These are phyloP conservation scores for Lepus europaeus DNA, from an alignment of 2,113 vertebrate species.

Conservation along the genomic window DNA sequence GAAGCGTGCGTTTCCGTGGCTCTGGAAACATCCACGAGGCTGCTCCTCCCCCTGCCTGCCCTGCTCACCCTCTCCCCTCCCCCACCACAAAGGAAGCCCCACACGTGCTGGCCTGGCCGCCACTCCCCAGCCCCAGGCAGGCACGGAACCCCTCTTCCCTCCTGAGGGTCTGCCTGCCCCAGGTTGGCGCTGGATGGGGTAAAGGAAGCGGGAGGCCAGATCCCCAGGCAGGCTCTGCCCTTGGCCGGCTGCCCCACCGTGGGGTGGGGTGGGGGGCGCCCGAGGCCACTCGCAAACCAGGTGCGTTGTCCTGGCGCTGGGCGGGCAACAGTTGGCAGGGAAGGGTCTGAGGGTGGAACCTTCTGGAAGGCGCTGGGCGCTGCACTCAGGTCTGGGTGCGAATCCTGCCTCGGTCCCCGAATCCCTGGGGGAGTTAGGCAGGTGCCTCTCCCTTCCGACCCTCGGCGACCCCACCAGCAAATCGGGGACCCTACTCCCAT, in stretches of 20 bases:
- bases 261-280: too few relatives aligned
- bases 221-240: not conserved
- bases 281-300: too few relatives aligned
- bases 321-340: not conserved
- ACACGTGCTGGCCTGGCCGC: too few relatives aligned
- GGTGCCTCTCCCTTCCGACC: not conserved
- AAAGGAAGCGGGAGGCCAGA: not conserved
- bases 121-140: not conserved
- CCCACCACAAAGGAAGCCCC: not conserved
- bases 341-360: not conserved
- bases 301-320: too few relatives aligned
- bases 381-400: not conserved
- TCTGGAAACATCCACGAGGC: too few relatives aligned
- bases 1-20: not conserved
- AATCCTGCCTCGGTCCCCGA: not conserved
- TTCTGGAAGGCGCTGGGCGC: not conserved
- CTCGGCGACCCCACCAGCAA: not conserved
- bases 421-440: rapidly evolving
- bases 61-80: too few relatives aligned
- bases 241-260: not conserved
- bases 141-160: too few relatives aligned
- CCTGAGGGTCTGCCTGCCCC: too few relatives aligned
- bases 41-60: too few relatives aligned
- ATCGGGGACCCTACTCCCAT: too few relatives aligned
- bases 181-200: too few relatives aligned